Evolutionary conservation across 2,797 vertebrate genomes (phyloP).

Genomic region (Xenentodon cancila): DNA sequence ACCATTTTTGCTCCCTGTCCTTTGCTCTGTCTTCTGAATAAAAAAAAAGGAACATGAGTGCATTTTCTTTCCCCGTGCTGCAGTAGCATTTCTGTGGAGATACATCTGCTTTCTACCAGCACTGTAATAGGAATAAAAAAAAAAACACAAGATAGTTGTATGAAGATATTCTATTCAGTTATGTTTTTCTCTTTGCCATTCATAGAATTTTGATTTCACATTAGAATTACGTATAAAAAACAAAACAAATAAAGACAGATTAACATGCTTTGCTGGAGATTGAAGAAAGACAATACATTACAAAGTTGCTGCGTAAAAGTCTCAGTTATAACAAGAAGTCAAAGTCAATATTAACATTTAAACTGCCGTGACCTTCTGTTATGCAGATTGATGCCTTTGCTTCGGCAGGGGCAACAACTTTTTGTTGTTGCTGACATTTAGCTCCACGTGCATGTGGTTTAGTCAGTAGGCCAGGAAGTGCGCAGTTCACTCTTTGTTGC

Average conservation of each 20-base stretch:
- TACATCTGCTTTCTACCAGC: slow-evolving; percentile 50
- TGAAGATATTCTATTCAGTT: slow-evolving; percentile 12
- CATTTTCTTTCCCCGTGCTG: slow-evolving; percentile 44
- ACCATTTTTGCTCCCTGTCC: slow-evolving; percentile 64
- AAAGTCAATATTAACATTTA: slow-evolving; percentile 38
- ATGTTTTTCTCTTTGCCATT: slow-evolving; percentile 45
- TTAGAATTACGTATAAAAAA: slow-evolving; percentile 27
- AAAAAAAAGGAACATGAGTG: slow-evolving; percentile 40
- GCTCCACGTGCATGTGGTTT: slow-evolving; percentile 78
- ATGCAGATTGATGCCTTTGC: slow-evolving; percentile 49
- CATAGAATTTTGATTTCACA: slow-evolving; percentile 29
- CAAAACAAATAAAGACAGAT: slow-evolving; percentile 8
- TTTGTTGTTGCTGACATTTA: slow-evolving; percentile 76
- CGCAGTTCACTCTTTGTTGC: slow-evolving; percentile 47
- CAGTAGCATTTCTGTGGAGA: slow-evolving; percentile 56
- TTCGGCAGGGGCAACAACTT: slow-evolving; percentile 41
- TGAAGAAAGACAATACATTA: slow-evolving; percentile 16
- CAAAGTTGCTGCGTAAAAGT: slow-evolving; percentile 9
- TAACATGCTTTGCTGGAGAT: slow-evolving; percentile 10
- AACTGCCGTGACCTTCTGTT: slow-evolving; percentile 55
- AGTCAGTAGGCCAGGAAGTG: slow-evolving; percentile 76
- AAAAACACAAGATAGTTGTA: background rate
- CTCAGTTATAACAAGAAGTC: slow-evolving; percentile 23
- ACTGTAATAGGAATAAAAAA: slow-evolving; percentile 25
- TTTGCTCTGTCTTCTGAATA: slow-evolving; percentile 38